Evolutionary conservation across 2,797 vertebrate species (phyloP).

Genomic region (Sparus aurata): DNA sequence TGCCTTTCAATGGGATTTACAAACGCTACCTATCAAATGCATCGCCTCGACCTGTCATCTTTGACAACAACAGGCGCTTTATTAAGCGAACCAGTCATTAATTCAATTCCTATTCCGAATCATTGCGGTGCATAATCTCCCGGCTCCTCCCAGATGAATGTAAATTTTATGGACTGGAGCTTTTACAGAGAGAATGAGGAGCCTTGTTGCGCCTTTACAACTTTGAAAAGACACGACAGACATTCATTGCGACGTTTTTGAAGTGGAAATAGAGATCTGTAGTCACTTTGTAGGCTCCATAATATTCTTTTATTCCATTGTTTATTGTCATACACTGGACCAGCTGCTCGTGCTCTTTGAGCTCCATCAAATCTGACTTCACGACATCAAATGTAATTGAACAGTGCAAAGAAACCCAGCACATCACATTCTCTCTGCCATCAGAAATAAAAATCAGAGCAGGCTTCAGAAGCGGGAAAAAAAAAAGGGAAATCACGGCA

Average conservation of each 20-base stretch:
- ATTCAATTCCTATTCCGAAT: slow-evolving; percentile 66
- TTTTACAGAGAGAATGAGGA: slow-evolving; percentile 32
- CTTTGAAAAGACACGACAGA: slow-evolving; percentile 38
- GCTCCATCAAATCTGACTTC: slow-evolving; percentile 67
- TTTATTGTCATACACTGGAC: slow-evolving; percentile 52
- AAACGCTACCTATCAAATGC: slow-evolving; percentile 77
- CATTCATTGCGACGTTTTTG: slow-evolving; percentile 55
- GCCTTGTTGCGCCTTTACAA: slow-evolving; percentile 27
- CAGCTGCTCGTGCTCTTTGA: slow-evolving; percentile 50
- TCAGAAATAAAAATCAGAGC: slow-evolving; percentile 74
- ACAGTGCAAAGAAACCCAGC: slow-evolving; percentile 59
- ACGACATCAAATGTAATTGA: slow-evolving; percentile 71
- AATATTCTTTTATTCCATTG: slow-evolving; percentile 52
- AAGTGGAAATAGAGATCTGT: slow-evolving; percentile 47
- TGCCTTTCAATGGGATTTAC: slow-evolving; percentile 79
- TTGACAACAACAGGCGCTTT: slow-evolving; percentile 74
- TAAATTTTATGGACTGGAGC: slow-evolving; percentile 48
- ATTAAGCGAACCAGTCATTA: slow-evolving; percentile 68
- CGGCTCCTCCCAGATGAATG: slow-evolving; percentile 57
- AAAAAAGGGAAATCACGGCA: slow-evolving; percentile 73
- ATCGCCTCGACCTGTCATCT: slow-evolving; percentile 73
- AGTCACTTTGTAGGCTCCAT: slow-evolving; percentile 40
- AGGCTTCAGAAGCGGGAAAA: slow-evolving; percentile 54
- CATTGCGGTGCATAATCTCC: slow-evolving; percentile 52
- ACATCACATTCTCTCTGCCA: slow-evolving; percentile 64